A percentile compares a stretch with the other conserved stretches of the same genome.
Conservation (phyloP, 1,140 invertebrate species). For the Calosoma granatense region DNA sequence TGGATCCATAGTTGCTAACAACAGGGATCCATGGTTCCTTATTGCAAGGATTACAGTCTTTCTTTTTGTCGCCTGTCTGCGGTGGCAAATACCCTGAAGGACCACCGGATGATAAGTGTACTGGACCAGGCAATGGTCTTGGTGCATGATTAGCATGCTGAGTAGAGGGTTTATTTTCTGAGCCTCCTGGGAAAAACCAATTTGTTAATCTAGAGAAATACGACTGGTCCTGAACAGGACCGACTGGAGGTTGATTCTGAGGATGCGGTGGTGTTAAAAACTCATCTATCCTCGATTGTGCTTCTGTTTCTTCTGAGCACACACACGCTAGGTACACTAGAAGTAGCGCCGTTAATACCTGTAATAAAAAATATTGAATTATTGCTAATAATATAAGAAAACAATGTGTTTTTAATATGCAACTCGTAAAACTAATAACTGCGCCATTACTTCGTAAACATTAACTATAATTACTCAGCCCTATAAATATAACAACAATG, state of each 20-base stretch:
- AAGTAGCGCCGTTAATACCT: not conserved
- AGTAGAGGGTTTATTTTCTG: not conserved
- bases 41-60: conserved; percentile 62
- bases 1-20: conserved; percentile 31
- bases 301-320: not conserved
- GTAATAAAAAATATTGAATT: not conserved
- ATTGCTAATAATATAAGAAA: not conserved
- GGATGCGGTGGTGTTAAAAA: not conserved
- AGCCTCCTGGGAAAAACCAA: not conserved
- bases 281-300: not conserved
- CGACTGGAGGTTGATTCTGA: not conserved
- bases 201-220: conserved; percentile 1
- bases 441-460: too few relatives aligned
- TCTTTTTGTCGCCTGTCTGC: conserved; percentile 22
- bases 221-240: not conserved
- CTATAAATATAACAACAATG: too few relatives aligned
- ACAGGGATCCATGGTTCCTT: conserved; percentile 68
- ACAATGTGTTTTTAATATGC: too few relatives aligned
- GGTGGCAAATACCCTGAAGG: conserved; percentile 12
- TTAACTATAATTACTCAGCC: too few relatives aligned
- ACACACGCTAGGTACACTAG: not conserved
- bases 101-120: not conserved
- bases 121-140: not conserved
- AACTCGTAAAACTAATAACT: too few relatives aligned
- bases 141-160: not conserved